Base-by-base conservation (phyloP, 2,888 invertebrate species). In the Eilema griseolum region DNA sequence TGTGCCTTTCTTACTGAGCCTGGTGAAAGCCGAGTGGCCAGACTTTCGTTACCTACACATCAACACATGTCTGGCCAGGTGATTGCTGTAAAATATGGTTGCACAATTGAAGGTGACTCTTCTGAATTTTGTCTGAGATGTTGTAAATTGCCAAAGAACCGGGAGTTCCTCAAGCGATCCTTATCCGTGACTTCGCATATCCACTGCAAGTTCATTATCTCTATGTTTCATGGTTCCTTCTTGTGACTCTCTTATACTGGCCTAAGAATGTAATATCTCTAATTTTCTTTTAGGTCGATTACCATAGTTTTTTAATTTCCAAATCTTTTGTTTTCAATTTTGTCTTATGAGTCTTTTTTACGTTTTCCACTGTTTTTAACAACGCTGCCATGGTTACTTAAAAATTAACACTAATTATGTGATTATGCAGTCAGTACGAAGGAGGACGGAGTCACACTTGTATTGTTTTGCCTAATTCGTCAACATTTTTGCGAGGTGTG, bases 401-500 rank as follows among this genome's bases (percentile, higher is more conserved):
- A 46, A 63, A 56, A 31, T 61, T 61, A 65, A 56, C 23, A 57
- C 33, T 20, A 65, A 24, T 57, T 24, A 24, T 16, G 24, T 57
- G 33, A 57, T 64, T 52, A 31, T 52, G 52, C 52, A 64, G 63
- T n/a, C 46, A 41, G 26, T 41, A 46, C 24, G 20, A 41, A 66
- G 60, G 57, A 37, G 33, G 59, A 26, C 41, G 28, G 23, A 56
- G 24, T 62, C 31, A 63, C 10, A 57, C 41, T 61, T 23, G 26
- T 31, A 31, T 60, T 52, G 14, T 64, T 71, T 65, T 61, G 14
- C 41, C 14, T 56, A 62, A 67, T 68, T 74, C 31, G 41, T 52
- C 24, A 12, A 62, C 14, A 74, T 71, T 74, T 76, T 76, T 70
- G 63, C 28, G 66, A 72, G 68, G 72, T 59, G 16, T 46, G 23